Evolutionary conservation across 1,140 invertebrate species (phyloP).

Genomic region (Caerostris darwini): DNA sequence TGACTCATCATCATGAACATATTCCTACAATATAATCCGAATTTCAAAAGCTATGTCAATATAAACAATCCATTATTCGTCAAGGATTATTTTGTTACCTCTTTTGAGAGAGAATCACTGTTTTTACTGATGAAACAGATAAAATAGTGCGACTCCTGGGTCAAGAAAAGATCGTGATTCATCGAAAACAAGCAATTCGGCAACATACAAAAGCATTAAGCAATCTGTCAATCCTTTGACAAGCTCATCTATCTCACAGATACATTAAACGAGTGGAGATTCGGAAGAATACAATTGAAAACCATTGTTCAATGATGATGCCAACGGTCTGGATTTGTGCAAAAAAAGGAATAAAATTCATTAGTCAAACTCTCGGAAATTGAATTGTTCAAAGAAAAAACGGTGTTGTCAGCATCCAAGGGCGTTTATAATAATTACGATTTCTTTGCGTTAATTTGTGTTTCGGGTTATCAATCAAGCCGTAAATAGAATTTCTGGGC

Average conservation of each 20-base stretch:
- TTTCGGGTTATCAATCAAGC: conserved; percentile 35
- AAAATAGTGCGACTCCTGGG: conserved; percentile 18
- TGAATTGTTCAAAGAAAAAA: neutral
- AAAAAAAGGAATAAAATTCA: neutral
- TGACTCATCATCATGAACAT: no score
- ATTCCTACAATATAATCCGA: no score
- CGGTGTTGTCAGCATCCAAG: conserved; percentile 23
- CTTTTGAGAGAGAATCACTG: neutral
- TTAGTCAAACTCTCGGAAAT: neutral
- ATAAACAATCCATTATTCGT: no score
- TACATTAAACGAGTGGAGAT: neutral
- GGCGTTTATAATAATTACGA: conserved; percentile 39
- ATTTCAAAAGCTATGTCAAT: no score
- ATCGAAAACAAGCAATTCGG: neutral
- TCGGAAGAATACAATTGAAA: conserved; percentile 33
- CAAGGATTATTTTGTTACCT: no score
- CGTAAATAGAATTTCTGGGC: conserved; percentile 38
- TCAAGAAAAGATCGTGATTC: conserved; percentile 49
- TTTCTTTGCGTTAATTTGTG: conserved; percentile 34
- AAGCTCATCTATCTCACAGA: conserved; percentile 22
- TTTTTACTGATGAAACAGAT: conserved; percentile 6
- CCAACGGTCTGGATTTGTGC: neutral
- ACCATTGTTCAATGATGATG: neutral
- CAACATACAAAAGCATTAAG: conserved; percentile 28
- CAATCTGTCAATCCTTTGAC: conserved; percentile 59